phyloP scores from a whole-genome alignment of 92 coral and sea anemone species.

The Paramuricea clavata region DNA sequence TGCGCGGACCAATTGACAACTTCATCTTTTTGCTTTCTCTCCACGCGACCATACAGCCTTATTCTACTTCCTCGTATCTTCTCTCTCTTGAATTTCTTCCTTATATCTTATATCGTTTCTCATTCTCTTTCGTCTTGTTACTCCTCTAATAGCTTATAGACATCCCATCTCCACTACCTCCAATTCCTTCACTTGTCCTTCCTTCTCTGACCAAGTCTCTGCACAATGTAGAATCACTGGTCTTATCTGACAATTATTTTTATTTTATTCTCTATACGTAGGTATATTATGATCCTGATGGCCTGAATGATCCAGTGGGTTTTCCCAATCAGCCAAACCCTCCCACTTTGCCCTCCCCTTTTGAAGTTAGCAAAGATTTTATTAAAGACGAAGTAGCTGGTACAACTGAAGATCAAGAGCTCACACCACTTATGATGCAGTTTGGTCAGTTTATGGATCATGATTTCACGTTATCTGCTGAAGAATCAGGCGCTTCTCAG shows the following conservation, averaged over 20 bases:
- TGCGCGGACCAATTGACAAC: too few relatives aligned
- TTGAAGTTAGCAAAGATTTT: slow-evolving; percentile 73
- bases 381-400: slow-evolving; percentile 61
- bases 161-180: too few relatives aligned
- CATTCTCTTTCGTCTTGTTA: too few relatives aligned
- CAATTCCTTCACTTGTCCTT: too few relatives aligned
- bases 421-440: slow-evolving; percentile 93
- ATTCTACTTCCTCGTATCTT: too few relatives aligned
- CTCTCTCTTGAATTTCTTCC: too few relatives aligned
- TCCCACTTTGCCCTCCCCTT: slow-evolving; percentile 84
- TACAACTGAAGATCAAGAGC: slow-evolving; percentile 16
- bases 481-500: slow-evolving; percentile 81
- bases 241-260: not conserved
- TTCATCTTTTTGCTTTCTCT: too few relatives aligned
- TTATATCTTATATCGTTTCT: too few relatives aligned
- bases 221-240: too few relatives aligned
- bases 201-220: too few relatives aligned
- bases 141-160: too few relatives aligned
- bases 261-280: slow-evolving; percentile 46
- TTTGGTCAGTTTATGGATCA: slow-evolving; percentile 97
- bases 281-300: slow-evolving; percentile 79
- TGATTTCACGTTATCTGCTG: slow-evolving; percentile 91
- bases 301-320: slow-evolving; percentile 92
- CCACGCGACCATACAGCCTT: too few relatives aligned
- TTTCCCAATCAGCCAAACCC: slow-evolving; percentile 91